Evolutionary conservation across 2,797 vertebrate species (phyloP).

Genomic region (Salmo trutta): DNA sequence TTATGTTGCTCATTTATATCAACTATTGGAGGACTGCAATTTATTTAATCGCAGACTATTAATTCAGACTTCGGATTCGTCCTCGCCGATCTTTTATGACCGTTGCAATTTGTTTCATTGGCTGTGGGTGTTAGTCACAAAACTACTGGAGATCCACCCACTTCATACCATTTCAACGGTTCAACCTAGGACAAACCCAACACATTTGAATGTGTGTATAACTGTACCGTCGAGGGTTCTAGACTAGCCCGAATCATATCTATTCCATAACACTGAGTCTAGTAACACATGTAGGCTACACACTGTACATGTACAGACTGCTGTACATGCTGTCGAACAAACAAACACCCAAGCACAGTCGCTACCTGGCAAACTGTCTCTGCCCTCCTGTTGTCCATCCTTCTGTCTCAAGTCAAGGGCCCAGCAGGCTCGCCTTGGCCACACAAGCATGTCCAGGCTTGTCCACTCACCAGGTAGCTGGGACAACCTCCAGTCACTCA

Average conservation of each 20-base stretch:
- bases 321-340: not conserved
- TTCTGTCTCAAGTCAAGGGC: conserved; percentile 29
- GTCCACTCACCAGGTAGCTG: conserved; percentile 27
- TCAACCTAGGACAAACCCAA: not conserved
- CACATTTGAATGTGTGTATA: not conserved
- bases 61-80: conserved; percentile 26
- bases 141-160: not conserved
- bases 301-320: conserved; percentile 16
- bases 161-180: too few species aligned
- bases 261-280: not conserved
- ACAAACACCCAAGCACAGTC: not conserved
- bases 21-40: conserved; percentile 53
- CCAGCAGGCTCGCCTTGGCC: conserved; percentile 12
- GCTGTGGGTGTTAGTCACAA: not conserved
- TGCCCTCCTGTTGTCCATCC: conserved; percentile 9
- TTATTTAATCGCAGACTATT: conserved; percentile 50
- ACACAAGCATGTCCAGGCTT: conserved; percentile 8
- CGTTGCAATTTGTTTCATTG: conserved; percentile 35
- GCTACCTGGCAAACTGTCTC: conserved; percentile 11
- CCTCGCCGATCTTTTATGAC: conserved; percentile 42
- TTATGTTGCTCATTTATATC: conserved; percentile 52
- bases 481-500: conserved; percentile 44
- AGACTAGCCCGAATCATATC: not conserved
- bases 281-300: not conserved
- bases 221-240: not conserved